These are phyloP conservation scores for Bufotes viridis DNA, from an alignment of 2,797 vertebrate species.

Conservation along the genomic window DNA sequence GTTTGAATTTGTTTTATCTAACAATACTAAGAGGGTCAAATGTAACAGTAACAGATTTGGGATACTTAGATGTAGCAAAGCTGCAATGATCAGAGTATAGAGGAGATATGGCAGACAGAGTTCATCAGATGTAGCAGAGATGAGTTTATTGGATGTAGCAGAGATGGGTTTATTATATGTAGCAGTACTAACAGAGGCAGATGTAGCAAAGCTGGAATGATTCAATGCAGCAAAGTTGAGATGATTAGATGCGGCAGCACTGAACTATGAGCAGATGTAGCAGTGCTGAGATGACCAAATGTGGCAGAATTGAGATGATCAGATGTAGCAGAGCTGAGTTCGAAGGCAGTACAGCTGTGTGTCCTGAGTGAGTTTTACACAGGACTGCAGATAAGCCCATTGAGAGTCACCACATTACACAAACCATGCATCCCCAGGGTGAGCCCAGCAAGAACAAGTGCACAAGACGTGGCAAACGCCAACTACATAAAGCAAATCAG, in stretches of 20 bases:
- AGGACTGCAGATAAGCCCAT: background rate
- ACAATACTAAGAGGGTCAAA: too few species aligned
- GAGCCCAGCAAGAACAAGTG: background rate
- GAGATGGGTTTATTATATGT: background rate
- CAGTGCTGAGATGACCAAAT: background rate
- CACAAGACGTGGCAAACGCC: too few species aligned
- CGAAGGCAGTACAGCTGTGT: too few species aligned
- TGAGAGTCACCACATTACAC: background rate
- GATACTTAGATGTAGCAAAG: too few species aligned
- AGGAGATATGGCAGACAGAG: too few species aligned
- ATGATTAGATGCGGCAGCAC: background rate
- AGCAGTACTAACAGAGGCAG: background rate
- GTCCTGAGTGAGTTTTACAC: background rate
- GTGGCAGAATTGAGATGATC: background rate
- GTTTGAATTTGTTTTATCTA: background rate
- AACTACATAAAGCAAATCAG: constrained; percentile 63
- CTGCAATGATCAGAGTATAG: too few species aligned
- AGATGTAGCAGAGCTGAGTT: background rate
- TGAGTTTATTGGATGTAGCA: too few species aligned
- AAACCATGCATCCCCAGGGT: background rate
- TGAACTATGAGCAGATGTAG: background rate
- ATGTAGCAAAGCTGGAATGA: background rate
- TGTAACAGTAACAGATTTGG: too few species aligned
- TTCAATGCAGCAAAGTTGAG: too few species aligned
- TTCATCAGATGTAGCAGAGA: too few species aligned